phyloP scores from a whole-genome alignment of 2,888 invertebrate genomes.

The Julus scandinavius region DNA sequence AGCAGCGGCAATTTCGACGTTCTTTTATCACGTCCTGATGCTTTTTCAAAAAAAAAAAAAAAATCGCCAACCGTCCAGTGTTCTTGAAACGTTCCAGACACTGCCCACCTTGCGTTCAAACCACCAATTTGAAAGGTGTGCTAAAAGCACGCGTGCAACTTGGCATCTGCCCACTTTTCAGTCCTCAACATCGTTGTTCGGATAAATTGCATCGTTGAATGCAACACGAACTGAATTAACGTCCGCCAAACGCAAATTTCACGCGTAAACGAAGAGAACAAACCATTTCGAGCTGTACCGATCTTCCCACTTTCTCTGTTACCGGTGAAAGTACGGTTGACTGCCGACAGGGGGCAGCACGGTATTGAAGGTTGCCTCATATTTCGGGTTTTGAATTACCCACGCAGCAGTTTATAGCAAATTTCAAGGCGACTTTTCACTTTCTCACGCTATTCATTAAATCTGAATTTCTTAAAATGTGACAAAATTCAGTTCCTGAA shows the following conservation, averaged over 20 bases:
- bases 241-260: neutral
- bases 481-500: no score
- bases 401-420: neutral
- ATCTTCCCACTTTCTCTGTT: neutral
- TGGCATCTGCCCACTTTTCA: neutral
- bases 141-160: neutral
- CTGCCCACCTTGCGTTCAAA: neutral
- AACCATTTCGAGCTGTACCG: neutral
- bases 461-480: no score
- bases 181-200: neutral
- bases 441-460: no score
- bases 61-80: neutral
- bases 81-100: neutral
- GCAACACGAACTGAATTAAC: neutral
- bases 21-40: neutral
- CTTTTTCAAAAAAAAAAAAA: no score
- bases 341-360: neutral
- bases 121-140: neutral
- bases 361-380: neutral
- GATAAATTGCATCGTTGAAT: neutral
- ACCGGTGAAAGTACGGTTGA: neutral
- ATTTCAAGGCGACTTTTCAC: neutral
- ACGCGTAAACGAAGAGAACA: neutral
- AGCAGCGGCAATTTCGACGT: neutral
- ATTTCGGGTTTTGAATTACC: neutral